Evolutionary conservation across 2,888 invertebrate species (phyloP).

Genomic region (Noctua fimbriata): DNA sequence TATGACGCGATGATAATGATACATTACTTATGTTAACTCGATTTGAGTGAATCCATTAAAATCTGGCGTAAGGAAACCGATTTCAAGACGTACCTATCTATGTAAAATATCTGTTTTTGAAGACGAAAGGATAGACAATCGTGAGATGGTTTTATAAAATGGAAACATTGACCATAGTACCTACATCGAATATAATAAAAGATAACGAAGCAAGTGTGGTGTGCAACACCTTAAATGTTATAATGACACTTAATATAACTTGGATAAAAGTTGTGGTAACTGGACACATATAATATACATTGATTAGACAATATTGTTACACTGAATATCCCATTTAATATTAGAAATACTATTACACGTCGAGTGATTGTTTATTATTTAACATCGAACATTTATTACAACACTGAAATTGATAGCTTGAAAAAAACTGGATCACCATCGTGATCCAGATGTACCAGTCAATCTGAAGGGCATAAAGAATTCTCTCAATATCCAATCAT

Average conservation of each 20-base stretch:
- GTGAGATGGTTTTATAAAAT: conserved; percentile 17
- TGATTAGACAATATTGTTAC: conserved; percentile 40
- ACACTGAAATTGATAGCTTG: conserved; percentile 47
- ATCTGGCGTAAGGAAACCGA: conserved; percentile 15
- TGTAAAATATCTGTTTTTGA: conserved; percentile 10
- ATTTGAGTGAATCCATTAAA: conserved; percentile 20
- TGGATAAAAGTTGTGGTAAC: conserved; percentile 16
- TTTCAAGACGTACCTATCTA: conserved; percentile 8
- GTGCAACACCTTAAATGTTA: conserved; percentile 35
- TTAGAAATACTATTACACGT: conserved; percentile 41
- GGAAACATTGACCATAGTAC: conserved; percentile 33
- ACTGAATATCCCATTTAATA: conserved; percentile 22
- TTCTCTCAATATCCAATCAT: neutral
- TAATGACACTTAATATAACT: conserved; percentile 40
- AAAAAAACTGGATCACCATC: conserved; percentile 59
- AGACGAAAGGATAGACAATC: conserved; percentile 26
- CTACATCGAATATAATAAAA: conserved; percentile 28
- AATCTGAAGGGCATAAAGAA: conserved; percentile 14
- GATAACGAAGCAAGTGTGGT: conserved; percentile 24
- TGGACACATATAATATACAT: conserved; percentile 41
- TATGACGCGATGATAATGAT: conserved; percentile 61
- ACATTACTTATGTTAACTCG: conserved; percentile 43
- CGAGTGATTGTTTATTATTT: conserved; percentile 52
- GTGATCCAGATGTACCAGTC: conserved; percentile 2
- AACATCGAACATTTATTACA: conserved; percentile 71